Conservation (phyloP, 2,113 vertebrate species). For the Thalassoma bifasciatum region DNA sequence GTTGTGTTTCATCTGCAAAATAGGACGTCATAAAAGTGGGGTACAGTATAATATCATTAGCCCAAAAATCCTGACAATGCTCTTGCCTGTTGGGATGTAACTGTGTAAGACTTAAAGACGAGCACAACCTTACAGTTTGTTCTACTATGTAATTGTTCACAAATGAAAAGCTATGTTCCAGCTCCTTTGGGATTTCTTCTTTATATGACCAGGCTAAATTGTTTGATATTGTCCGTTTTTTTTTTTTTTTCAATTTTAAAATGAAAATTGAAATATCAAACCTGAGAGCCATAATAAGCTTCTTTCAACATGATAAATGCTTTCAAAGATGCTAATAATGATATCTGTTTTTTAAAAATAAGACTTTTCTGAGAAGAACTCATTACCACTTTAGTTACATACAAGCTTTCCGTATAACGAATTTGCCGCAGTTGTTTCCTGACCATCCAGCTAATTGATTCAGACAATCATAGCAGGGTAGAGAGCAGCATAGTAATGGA, state of each 20-base stretch:
- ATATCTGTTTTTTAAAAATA: constrained; percentile 21
- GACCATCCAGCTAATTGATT: constrained; percentile 51
- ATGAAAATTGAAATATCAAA: too few relatives aligned
- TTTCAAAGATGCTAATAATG: not conserved
- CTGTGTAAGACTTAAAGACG: constrained; percentile 27
- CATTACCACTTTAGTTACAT: constrained; percentile 1
- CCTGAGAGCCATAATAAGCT: too few relatives aligned
- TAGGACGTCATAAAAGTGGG: too few relatives aligned
- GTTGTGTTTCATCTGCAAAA: too few relatives aligned
- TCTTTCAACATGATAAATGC: not conserved
- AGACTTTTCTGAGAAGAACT: not conserved
- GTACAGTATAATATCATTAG: too few relatives aligned
- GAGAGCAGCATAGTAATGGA: constrained; percentile 60
- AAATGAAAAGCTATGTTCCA: too few relatives aligned
- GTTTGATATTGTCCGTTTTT: too few relatives aligned
- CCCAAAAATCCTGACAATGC: too few relatives aligned
- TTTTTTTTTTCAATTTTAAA: too few relatives aligned
- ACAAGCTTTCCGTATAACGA: constrained; percentile 48
- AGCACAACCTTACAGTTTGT: constrained; percentile 16
- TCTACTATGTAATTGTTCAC: not conserved
- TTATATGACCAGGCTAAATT: too few relatives aligned
- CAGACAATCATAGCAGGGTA: constrained; percentile 61
- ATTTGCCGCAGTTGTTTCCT: constrained; percentile 21
- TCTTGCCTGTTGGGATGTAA: constrained; percentile 3
- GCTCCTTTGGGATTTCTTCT: too few relatives aligned